phyloP scores from a whole-genome alignment of 2,797 vertebrate species.

The Eulemur mongoz region DNA sequence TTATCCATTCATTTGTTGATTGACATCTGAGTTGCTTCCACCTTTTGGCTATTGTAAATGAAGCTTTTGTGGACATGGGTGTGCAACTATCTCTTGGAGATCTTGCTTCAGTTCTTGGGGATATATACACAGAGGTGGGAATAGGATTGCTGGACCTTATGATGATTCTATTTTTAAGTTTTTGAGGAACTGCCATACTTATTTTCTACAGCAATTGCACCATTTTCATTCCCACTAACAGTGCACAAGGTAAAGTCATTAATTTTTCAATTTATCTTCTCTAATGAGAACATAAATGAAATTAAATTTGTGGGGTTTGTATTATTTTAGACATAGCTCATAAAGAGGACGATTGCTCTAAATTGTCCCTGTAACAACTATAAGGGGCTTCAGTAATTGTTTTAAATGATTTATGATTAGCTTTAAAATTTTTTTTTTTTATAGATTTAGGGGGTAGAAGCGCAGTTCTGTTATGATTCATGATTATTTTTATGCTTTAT shows the following conservation, averaged over 20 bases:
- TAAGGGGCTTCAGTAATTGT: background rate
- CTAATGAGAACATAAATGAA: background rate
- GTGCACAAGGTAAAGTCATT: background rate
- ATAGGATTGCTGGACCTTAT: background rate
- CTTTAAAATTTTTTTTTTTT: background rate
- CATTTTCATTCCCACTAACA: background rate
- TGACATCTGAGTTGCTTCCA: background rate
- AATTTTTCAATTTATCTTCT: background rate
- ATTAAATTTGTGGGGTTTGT: constrained; percentile 12
- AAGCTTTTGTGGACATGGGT: background rate
- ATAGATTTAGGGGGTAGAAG: background rate
- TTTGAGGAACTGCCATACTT: background rate
- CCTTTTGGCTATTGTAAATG: background rate
- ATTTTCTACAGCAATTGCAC: background rate
- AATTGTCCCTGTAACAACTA: background rate
- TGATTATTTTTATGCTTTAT: background rate
- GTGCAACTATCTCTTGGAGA: background rate
- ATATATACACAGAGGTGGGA: background rate
- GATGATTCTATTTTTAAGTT: background rate
- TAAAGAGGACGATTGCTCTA: background rate
- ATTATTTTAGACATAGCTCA: background rate
- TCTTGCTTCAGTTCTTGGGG: background rate
- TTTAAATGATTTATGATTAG: background rate
- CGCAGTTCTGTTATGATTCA: background rate
- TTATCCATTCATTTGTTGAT: background rate